Conservation (phyloP, 2,797 vertebrate genomes). For the Nannoperca australis region DNA sequence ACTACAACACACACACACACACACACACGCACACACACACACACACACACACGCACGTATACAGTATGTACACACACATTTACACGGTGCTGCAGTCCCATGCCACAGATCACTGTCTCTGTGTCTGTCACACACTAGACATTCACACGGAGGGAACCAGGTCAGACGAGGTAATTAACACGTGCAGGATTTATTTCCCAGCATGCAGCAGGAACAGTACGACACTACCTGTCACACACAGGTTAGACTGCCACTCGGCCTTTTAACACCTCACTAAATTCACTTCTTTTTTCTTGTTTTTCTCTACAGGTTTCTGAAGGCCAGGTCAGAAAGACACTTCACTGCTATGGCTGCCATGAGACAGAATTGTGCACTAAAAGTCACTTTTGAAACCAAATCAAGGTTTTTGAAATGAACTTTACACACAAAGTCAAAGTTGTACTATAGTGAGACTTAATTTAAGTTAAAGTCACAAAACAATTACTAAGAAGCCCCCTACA, state of each 20-base stretch:
- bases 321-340: neutral
- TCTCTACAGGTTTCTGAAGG: neutral
- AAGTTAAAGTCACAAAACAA: too few species aligned
- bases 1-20: conserved; percentile 33
- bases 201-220: conserved; percentile 34
- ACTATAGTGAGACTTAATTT: neutral
- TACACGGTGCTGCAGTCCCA: conserved; percentile 30
- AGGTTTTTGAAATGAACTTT: neutral
- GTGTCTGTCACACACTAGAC: conserved; percentile 52
- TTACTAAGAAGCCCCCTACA: too few species aligned
- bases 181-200: conserved; percentile 60
- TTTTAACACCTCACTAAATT: conserved; percentile 1
- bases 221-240: conserved; percentile 38
- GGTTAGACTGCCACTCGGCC: neutral
- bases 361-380: neutral
- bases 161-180: conserved; percentile 76
- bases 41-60: neutral
- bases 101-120: conserved; percentile 58
- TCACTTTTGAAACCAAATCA: neutral
- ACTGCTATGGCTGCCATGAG: neutral
- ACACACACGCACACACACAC: conserved; percentile 25
- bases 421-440: neutral
- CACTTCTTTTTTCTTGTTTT: neutral
- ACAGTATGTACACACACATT: neutral
- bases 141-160: conserved; percentile 57